These are phyloP conservation scores for Aphis craccivora DNA, from an alignment of 1,140 invertebrate species.

Conservation along the genomic window DNA sequence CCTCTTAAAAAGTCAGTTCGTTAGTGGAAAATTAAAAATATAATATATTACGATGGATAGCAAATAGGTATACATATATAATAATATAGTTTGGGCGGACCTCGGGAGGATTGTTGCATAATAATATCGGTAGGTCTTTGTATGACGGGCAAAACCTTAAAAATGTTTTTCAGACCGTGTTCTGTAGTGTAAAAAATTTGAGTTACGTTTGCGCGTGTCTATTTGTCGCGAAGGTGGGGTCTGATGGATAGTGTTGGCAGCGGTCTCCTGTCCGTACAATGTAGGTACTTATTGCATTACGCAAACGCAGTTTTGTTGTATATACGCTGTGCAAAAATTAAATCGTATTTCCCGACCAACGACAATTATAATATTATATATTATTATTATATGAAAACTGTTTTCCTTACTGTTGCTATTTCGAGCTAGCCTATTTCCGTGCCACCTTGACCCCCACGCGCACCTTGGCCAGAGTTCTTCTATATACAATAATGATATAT, in stretches of 20 bases:
- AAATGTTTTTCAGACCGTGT: not conserved
- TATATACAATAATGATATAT: not conserved
- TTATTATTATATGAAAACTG: not conserved
- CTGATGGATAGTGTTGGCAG: not conserved
- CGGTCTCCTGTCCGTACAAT: not conserved
- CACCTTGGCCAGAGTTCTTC: not conserved
- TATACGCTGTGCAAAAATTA: not conserved
- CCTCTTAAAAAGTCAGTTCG: not conserved
- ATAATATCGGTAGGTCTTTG: not conserved
- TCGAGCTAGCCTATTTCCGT: conserved; percentile 35
- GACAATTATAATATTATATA: not conserved
- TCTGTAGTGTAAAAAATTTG: not conserved
- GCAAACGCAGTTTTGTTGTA: not conserved
- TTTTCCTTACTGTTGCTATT: conserved; percentile 21
- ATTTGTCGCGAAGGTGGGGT: not conserved
- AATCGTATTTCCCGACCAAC: not conserved
- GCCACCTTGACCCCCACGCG: conserved; percentile 13
- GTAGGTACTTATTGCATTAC: not conserved
- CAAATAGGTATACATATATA: not conserved
- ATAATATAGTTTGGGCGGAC: not conserved
- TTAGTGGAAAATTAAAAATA: not conserved
- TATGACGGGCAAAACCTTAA: not conserved
- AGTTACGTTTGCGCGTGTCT: not conserved
- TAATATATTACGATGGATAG: not conserved
- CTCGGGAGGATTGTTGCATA: not conserved